These are phyloP conservation scores for Drosophila sturtevanti DNA, from an alignment of 1,140 invertebrate genomes.

Conservation along the genomic window DNA sequence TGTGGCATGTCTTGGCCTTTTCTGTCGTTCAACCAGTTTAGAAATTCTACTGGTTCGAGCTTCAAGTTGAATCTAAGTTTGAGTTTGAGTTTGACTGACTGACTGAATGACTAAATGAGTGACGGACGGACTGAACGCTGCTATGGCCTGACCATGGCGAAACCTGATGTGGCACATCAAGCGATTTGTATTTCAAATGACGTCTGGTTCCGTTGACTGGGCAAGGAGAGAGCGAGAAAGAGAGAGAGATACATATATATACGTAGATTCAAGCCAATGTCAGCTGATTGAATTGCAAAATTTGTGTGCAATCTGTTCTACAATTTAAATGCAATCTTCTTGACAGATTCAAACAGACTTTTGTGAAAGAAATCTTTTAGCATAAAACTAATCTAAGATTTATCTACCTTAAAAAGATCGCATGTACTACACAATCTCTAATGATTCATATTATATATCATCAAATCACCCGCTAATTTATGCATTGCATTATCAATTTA, in stretches of 20 bases:
- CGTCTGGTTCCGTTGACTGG: conserved; percentile 70
- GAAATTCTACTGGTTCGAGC: conserved; percentile 62
- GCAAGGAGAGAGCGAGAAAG: conserved; percentile 7
- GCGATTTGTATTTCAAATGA: conserved; percentile 76
- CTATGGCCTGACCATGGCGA: conserved; percentile 57
- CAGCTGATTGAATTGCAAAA: conserved; percentile 74
- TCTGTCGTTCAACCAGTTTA: conserved; percentile 68
- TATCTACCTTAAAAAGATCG: too few relatives aligned
- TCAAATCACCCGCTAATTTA: conserved; percentile 49
- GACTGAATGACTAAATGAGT: conserved; percentile 22
- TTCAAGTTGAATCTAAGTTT: neutral
- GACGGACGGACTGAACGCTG: conserved; percentile 11
- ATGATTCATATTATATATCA: neutral
- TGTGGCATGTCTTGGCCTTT: conserved; percentile 50
- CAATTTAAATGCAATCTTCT: conserved; percentile 49
- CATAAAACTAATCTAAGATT: too few relatives aligned
- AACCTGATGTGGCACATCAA: conserved; percentile 73
- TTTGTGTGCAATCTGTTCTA: conserved; percentile 47
- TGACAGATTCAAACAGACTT: too few relatives aligned
- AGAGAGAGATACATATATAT: neutral
- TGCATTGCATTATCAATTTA: conserved; percentile 46
- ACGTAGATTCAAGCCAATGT: conserved; percentile 30
- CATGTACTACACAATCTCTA: neutral
- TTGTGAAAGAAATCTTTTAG: too few relatives aligned
- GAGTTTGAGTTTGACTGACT: conserved; percentile 43